These are phyloP conservation scores for Oncorhynchus tshawytscha DNA, from an alignment of 2,113 vertebrate genomes.

Conservation along the genomic window DNA sequence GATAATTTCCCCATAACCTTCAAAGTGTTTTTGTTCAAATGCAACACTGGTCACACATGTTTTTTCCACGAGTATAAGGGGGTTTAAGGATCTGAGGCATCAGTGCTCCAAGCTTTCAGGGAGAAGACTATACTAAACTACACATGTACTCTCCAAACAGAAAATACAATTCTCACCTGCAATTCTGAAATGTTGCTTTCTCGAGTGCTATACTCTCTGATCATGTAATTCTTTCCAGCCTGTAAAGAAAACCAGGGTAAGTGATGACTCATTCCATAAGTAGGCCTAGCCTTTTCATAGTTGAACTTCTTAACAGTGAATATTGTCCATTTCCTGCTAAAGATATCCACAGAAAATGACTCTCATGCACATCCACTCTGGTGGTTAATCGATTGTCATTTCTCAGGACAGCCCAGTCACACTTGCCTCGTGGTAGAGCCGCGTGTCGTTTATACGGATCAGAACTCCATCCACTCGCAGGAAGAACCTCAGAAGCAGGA, in stretches of 20 bases:
- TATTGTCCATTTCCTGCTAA: background rate
- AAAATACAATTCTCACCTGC: constrained; percentile 72
- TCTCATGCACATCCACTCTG: background rate
- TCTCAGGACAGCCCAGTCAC: background rate
- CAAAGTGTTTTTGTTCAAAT: too few species aligned
- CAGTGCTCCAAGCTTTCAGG: too few species aligned
- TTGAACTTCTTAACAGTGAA: background rate
- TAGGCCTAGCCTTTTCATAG: background rate
- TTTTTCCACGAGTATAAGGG: too few species aligned
- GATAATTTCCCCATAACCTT: too few species aligned
- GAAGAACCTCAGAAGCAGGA: constrained; percentile 91
- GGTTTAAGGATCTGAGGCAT: too few species aligned
- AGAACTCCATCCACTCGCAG: constrained; percentile 92
- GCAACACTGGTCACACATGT: too few species aligned
- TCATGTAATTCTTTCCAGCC: constrained; percentile 87
- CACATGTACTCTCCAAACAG: background rate
- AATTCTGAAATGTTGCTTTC: constrained; percentile 89
- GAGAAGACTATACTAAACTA: too few species aligned
- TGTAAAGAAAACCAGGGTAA: constrained; percentile 52
- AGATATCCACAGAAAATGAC: background rate
- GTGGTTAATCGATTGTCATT: too few species aligned
- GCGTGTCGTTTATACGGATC: constrained; percentile 92
- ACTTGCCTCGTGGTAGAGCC: constrained; percentile 89
- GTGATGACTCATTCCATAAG: background rate
- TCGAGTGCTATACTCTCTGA: constrained; percentile 91